A percentile compares a stretch with the other conserved stretches of the same genome.
phyloP scores from a whole-genome alignment of 2,797 vertebrate genomes.

The Sebastes taczanowskii region DNA sequence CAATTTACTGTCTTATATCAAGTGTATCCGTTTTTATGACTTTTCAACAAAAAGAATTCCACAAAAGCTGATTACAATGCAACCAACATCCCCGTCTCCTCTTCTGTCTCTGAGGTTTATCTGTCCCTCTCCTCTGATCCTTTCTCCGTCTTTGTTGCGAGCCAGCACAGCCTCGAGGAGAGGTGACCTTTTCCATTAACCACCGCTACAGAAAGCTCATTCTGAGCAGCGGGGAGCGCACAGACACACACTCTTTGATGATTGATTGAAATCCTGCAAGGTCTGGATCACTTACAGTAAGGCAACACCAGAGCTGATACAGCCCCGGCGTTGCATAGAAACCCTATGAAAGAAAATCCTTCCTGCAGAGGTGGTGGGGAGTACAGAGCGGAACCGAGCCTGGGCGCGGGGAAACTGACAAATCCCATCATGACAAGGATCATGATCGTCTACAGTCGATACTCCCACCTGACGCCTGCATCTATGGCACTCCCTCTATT shows the following conservation, averaged over 20 bases:
- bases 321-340: constrained; percentile 48
- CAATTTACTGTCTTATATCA: constrained; percentile 7
- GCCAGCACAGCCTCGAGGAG: constrained; percentile 44
- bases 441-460: constrained; percentile 41
- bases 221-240: constrained; percentile 61
- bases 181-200: constrained; percentile 81
- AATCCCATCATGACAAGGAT: constrained; percentile 70
- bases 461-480: constrained; percentile 55
- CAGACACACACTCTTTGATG: constrained; percentile 73
- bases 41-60: constrained; percentile 8
- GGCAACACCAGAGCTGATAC: constrained; percentile 76
- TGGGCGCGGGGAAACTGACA: constrained; percentile 57
- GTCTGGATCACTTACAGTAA: constrained; percentile 80
- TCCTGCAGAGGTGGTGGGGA: constrained; percentile 53
- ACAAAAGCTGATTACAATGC: constrained; percentile 36
- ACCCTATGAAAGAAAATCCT: constrained; percentile 72
- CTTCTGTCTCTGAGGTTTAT: constrained; percentile 32
- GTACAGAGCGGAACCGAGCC: constrained; percentile 50
- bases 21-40: constrained; percentile 5
- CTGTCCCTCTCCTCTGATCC: constrained; percentile 48
- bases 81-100: constrained; percentile 13
- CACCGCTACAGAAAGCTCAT: constrained; percentile 69
- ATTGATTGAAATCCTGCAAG: constrained; percentile 80
- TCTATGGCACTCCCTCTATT: constrained; percentile 4
- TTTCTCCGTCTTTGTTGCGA: constrained; percentile 41